Evolutionary conservation across 2,888 invertebrate species (phyloP).

Genomic region (Cryptus armator): DNA sequence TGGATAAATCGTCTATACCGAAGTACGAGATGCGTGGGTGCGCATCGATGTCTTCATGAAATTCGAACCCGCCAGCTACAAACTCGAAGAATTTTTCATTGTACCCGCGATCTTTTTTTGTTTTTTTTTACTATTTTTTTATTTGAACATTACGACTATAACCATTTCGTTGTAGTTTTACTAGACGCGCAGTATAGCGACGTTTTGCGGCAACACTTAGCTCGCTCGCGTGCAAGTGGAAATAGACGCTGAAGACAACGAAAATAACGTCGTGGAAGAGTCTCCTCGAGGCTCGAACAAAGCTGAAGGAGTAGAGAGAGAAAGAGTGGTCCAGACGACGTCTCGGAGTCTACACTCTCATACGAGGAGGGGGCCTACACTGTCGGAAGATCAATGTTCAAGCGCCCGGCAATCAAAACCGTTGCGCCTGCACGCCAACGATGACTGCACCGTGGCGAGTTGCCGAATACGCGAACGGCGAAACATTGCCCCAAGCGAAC

Average conservation of each 20-base stretch:
- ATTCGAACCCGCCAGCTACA: conserved; percentile 68
- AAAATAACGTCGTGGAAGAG: conserved; percentile 19
- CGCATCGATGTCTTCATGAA: conserved; percentile 77
- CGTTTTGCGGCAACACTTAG: conserved; percentile 45
- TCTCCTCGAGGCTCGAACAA: background rate
- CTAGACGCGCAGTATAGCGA: background rate
- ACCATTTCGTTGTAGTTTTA: background rate
- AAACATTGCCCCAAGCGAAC: conserved; percentile 43
- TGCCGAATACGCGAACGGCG: conserved; percentile 41
- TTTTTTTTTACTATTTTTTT: conserved; percentile 11
- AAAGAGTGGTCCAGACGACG: conserved; percentile 48
- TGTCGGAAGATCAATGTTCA: conserved; percentile 22
- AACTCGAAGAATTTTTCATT: conserved; percentile 10
- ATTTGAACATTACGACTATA: background rate
- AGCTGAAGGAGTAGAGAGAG: background rate
- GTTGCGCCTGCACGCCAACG: conserved; percentile 33
- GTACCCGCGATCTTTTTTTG: background rate
- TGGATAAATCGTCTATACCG: conserved; percentile 45
- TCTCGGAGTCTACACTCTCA: conserved; percentile 27
- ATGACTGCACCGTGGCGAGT: background rate
- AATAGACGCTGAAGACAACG: conserved; percentile 67
- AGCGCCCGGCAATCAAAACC: conserved; percentile 46
- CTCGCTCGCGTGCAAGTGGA: conserved; percentile 72
- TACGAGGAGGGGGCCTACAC: conserved; percentile 6
- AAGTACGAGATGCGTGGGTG: conserved; percentile 78